Base-by-base conservation (phyloP, 2,113 vertebrate species). In the Thamnaconus septentrionalis region DNA sequence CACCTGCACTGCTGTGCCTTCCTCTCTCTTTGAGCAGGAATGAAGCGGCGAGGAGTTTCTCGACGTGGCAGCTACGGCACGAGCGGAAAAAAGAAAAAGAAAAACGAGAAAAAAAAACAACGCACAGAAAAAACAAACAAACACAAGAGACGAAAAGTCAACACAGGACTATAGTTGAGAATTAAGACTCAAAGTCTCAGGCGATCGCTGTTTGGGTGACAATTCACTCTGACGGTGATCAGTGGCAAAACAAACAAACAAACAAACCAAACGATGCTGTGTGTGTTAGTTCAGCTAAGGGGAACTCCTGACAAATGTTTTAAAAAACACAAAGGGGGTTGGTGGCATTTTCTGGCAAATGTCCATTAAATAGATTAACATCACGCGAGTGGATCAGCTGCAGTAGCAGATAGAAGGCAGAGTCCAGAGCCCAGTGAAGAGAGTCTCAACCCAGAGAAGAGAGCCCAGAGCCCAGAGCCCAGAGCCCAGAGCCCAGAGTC, bases 351-450 rank as follows among this genome's bases (percentile, higher is more conserved):
- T 78, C 69, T 81, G 78, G 73, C 80, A 82, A 85, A 81, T 66
- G 66, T 81, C 86, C 86, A 89, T 90, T 89, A 88, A 84, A 89
- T 69, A 85, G 80, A 89, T 88, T 86, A 84, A 78, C 46, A 73
- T 86, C 83, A 86, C 87, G 86, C 76, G 84, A 86, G 83, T 72
- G 82, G 75, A 89, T 89, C 85, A 88, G 81, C 84, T 86, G 88
- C 81, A 87, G 83, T 78, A 70, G 76, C 79, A 84, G 84, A 84
- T 83, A 86, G 79, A 81, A 90, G 83, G 73, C 78, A 81, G 77
- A 71, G 76, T 85, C 18, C 18, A 31, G 2, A 31, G 18, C 18
- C 18, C 18, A 31, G 18, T 2, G 18, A 31, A 31, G 18, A 31
- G 18, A 31, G 18, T 31, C 18, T 31, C 1, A 31, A 31, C 18